Evolutionary conservation across 2,113 vertebrate species (phyloP).

Genomic region (Oncorhynchus kisutch): DNA sequence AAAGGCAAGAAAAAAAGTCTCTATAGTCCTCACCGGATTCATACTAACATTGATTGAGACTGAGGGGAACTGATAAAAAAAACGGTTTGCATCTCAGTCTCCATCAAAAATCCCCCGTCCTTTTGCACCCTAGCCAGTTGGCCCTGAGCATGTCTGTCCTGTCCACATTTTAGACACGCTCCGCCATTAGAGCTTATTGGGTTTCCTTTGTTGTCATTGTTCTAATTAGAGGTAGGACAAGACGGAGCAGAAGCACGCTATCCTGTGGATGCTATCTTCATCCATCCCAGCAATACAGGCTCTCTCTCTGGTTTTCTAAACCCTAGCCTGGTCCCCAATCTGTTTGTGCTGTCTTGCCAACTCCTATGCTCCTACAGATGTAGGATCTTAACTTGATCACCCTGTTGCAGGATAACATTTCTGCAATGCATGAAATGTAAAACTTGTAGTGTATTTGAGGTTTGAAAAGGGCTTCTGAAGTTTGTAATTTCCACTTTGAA

Average conservation of each 20-base stretch:
- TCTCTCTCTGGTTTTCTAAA: too few species aligned
- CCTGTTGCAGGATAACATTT: too few species aligned
- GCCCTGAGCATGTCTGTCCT: not conserved
- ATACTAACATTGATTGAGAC: not conserved
- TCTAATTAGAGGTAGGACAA: conserved; percentile 8
- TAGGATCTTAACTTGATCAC: too few species aligned
- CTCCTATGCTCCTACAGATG: too few species aligned
- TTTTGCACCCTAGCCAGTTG: not conserved
- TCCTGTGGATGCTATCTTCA: not conserved
- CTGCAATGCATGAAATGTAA: too few species aligned
- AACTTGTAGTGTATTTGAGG: too few species aligned
- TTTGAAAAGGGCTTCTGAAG: too few species aligned
- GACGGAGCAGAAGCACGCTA: conserved; percentile 5
- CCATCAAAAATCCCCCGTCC: not conserved
- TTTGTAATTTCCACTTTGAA: too few species aligned
- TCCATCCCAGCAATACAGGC: too few species aligned
- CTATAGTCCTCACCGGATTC: not conserved
- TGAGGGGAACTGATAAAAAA: not conserved
- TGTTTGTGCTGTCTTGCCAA: too few species aligned
- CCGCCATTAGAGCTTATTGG: not conserved
- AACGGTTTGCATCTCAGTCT: not conserved
- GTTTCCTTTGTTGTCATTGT: conserved; percentile 14
- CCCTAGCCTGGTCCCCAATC: too few species aligned
- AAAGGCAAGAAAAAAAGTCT: too few species aligned
- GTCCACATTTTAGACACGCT: not conserved